Percentiles rank a stretch among this genome's conserved stretches.
Conservation (phyloP, 2,113 vertebrate genomes). For the Pholis gunnellus region DNA sequence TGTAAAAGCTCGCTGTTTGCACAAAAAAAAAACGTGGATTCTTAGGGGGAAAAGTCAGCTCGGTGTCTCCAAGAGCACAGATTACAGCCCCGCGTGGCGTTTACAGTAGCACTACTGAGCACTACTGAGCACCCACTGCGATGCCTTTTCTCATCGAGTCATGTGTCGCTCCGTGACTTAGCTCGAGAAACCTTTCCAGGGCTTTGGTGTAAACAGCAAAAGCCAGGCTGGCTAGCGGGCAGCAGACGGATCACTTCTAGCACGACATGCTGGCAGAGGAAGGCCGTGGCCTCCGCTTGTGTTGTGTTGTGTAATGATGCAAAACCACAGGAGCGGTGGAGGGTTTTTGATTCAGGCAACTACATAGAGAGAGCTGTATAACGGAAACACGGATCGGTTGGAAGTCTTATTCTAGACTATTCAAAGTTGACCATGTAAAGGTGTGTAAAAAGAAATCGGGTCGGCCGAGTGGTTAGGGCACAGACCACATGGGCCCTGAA, state of each 20-base stretch:
- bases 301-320: slow-evolving; percentile 61
- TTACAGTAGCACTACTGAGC: slow-evolving; percentile 38
- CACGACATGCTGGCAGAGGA: slow-evolving; percentile 44
- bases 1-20: slow-evolving; percentile 44
- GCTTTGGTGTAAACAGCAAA: slow-evolving; percentile 42
- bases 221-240: slow-evolving; percentile 19
- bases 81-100: slow-evolving; percentile 24
- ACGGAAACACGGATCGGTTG: slow-evolving; percentile 1
- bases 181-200: slow-evolving; percentile 48
- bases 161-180: slow-evolving; percentile 33
- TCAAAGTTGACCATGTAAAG: neutral
- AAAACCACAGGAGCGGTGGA: slow-evolving; percentile 51
- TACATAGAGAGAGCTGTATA: slow-evolving; percentile 27
- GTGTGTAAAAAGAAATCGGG: neutral
- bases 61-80: slow-evolving; percentile 1
- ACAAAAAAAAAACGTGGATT: slow-evolving; percentile 54
- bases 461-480: neutral
- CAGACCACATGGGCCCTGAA: no score
- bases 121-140: neutral
- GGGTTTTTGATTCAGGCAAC: slow-evolving; percentile 49
- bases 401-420: neutral
- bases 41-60: slow-evolving; percentile 28
- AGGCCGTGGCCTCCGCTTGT: slow-evolving; percentile 24
- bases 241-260: slow-evolving; percentile 47
- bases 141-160: slow-evolving; percentile 42